Conservation (phyloP, 2,888 invertebrate species). For the Phalera bucephala region DNA sequence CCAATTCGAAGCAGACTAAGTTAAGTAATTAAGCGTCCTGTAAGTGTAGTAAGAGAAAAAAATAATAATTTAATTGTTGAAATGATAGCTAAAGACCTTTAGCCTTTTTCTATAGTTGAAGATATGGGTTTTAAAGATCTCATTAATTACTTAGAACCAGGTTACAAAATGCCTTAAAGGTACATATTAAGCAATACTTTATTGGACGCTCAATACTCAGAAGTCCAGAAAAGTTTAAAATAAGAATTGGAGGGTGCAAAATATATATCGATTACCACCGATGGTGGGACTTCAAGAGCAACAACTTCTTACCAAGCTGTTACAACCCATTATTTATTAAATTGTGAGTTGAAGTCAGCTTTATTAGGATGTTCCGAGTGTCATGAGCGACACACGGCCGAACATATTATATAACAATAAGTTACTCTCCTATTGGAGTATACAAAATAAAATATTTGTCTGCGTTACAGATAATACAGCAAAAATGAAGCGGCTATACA, state of each 20-base stretch:
- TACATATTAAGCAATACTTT: conserved; percentile 26
- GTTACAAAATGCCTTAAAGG: conserved; percentile 27
- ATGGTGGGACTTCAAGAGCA: conserved; percentile 26
- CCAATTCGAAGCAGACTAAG: conserved; percentile 12
- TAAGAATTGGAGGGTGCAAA: conserved; percentile 19
- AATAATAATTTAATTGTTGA: conserved; percentile 24
- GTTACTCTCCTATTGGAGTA: conserved; percentile 13
- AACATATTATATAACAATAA: conserved; percentile 22
- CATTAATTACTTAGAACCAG: conserved; percentile 27
- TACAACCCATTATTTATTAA: conserved; percentile 27
- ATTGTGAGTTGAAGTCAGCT: conserved; percentile 23
- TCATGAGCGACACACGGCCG: conserved; percentile 25
- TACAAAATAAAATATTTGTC: conserved; percentile 14
- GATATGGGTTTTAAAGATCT: conserved; percentile 24
- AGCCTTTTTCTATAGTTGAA: conserved; percentile 29
- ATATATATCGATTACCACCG: conserved; percentile 24
- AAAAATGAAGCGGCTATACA: conserved; percentile 33
- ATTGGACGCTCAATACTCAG: conserved; percentile 20
- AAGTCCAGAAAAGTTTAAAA: conserved; percentile 16
- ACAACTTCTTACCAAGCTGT: conserved; percentile 24
- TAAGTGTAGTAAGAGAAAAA: conserved; percentile 16
- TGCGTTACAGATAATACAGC: conserved; percentile 34
- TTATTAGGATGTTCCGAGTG: conserved; percentile 21
- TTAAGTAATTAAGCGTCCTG: conserved; percentile 22
- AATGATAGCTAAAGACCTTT: conserved; percentile 22